Base-by-base conservation (phyloP, 1,140 invertebrate genomes). In the Halesus radiatus region DNA sequence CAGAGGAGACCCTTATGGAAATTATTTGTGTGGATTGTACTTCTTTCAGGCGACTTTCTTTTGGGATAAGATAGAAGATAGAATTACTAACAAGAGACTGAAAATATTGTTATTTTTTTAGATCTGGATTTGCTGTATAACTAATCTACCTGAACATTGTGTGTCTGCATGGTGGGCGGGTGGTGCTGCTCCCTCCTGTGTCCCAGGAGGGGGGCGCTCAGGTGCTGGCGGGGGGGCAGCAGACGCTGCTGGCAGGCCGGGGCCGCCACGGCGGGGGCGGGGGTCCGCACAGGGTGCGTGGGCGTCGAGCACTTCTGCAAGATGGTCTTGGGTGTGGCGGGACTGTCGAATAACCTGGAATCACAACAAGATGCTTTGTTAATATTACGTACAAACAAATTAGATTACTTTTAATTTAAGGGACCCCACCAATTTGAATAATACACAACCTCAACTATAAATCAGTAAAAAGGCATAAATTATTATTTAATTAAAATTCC, bases 241-340 rank as follows among this genome's bases (percentile, higher is more conserved):
- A 20, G 3, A 58, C 54, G 54, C 52, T 58, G 70, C 66, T 37
- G 85, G 80, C 82, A 88, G 82, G 85, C 91, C 90, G 22, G 92
- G 86, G 81, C 91, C 87, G n/a, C 26, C 87, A 5, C 54, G 2
- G 53, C 16, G 32, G 56, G 10, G 29, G 29, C n/a, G 3, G 26
- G 86, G 87, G 89, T 85, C 1, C 90, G 87, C 76, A 90, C 87
- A 64, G 92, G 87, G 84, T 92, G 90, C 45, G 88, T 72, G 16
- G 91, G 90, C 32, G 91, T 91, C 7, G 92, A 90, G 76, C 93
- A 93, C 85, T 95, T 96, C 85, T 95, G 92, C n/a, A 96, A 88
- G 18, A 97, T 89, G 2, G 95, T 96, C 88, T 96, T 96, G 52
- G 96, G 96, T 15, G 96, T 96, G 66, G 94, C 92, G 10, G 96